phyloP scores from a whole-genome alignment of 2,113 vertebrate species.

The Pungitius pungitius region DNA sequence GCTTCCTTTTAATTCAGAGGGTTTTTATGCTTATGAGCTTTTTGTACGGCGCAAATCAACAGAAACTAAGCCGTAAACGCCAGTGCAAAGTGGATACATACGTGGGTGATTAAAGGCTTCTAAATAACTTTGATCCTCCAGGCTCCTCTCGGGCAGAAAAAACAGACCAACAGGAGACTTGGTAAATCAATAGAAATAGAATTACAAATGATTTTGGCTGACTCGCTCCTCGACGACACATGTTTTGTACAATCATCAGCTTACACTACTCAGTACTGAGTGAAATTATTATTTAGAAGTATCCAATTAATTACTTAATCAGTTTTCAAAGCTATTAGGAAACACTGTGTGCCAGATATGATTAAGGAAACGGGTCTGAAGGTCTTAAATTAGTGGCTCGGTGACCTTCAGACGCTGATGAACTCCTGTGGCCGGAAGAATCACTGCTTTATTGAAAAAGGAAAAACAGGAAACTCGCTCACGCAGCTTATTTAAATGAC shows the following conservation, averaged over 20 bases:
- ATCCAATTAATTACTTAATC: not conserved
- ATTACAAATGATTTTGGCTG: conserved; percentile 13
- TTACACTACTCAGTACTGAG: not conserved
- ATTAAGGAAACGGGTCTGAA: not conserved
- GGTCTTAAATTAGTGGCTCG: not conserved
- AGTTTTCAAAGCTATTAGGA: not conserved
- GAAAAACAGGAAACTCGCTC: not conserved
- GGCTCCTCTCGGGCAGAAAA: conserved; percentile 1
- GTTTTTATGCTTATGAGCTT: not conserved
- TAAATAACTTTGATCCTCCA: conserved; percentile 6
- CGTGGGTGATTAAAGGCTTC: conserved; percentile 11
- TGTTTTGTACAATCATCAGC: not conserved
- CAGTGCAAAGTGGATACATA: not conserved
- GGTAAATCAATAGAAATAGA: conserved; percentile 18
- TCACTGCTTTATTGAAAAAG: not conserved
- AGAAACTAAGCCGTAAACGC: not conserved
- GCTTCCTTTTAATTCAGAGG: conserved; percentile 1
- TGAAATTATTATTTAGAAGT: not conserved
- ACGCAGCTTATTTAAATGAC: not conserved
- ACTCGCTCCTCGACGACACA: not conserved
- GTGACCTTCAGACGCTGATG: not conserved
- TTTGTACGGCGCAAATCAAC: conserved; percentile 5
- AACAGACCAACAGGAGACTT: not conserved
- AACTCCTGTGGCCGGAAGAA: not conserved
- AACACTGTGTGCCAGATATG: not conserved